These are phyloP conservation scores for Capreolus pygargus DNA, from an alignment of 2,113 vertebrate species.

Conservation along the genomic window DNA sequence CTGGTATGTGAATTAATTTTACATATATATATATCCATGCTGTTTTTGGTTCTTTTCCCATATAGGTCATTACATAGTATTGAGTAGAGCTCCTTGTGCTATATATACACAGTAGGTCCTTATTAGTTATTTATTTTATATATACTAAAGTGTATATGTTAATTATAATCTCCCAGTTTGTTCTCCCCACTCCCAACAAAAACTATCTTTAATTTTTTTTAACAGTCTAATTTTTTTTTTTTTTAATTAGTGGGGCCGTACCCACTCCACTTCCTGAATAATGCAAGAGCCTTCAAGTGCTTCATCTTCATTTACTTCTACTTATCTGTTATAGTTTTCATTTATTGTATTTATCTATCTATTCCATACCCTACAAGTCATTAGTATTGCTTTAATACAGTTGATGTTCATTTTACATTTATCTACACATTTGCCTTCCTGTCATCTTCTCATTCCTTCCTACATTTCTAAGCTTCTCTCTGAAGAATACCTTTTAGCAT, in stretches of 20 bases:
- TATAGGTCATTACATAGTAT: neutral
- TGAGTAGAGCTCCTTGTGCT: neutral
- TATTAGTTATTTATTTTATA: neutral
- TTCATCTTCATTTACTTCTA: neutral
- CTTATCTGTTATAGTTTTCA: neutral
- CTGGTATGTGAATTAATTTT: neutral
- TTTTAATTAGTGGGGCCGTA: neutral
- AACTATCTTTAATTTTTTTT: neutral
- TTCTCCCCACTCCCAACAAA: neutral
- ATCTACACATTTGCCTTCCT: fast-evolving
- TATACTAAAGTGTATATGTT: neutral
- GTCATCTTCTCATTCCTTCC: neutral
- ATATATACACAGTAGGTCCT: neutral
- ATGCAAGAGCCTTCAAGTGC: neutral
- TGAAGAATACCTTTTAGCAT: neutral
- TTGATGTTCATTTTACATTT: neutral
- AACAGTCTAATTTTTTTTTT: neutral
- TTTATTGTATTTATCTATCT: neutral
- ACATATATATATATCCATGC: neutral
- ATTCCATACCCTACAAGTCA: neutral
- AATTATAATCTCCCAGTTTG: neutral
- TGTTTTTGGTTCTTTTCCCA: neutral
- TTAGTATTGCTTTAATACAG: neutral
- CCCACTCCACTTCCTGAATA: neutral
- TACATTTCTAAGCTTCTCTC: neutral